These are phyloP conservation scores for Nannobrachium achirus DNA, from an alignment of 2,113 vertebrate species.

Conservation along the genomic window DNA sequence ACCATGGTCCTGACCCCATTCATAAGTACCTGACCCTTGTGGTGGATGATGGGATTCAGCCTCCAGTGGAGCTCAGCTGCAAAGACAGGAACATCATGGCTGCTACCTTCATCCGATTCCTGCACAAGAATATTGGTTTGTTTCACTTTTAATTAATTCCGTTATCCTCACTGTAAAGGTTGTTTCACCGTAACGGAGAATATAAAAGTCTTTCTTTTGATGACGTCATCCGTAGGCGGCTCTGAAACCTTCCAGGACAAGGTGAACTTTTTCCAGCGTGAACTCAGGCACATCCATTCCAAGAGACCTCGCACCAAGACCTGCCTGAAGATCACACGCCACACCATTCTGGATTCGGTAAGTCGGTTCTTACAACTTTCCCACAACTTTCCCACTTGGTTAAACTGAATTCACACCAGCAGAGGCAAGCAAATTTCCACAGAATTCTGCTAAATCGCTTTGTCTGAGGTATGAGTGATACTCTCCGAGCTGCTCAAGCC, in stretches of 20 bases:
- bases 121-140: constrained; percentile 98
- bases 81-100: constrained; percentile 99
- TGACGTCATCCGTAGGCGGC: constrained; percentile 82
- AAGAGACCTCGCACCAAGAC: constrained; percentile 95
- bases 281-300: constrained; percentile 93
- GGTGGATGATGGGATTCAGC: constrained; percentile 98
- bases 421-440: no score
- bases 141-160: neutral
- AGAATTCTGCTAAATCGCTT: no score
- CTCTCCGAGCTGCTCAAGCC: no score
- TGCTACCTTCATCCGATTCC: constrained; percentile 96
- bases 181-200: neutral
- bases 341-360: constrained; percentile 91
- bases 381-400: no score
- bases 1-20: constrained; percentile 93
- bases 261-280: constrained; percentile 96
- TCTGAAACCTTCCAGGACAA: constrained; percentile 99
- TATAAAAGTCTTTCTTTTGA: constrained; percentile 28
- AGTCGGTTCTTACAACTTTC: constrained; percentile 36
- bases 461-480: no score
- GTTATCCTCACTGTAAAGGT: neutral
- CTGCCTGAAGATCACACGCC: constrained; percentile 92
- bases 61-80: constrained; percentile 97
- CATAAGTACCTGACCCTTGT: constrained; percentile 94
- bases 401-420: no score